A percentile compares a stretch with the other conserved stretches of the same genome.
Evolutionary conservation across 35 echinoderm and acorn worm species (phyloP).

Genomic region (Amphiura filiformis): DNA sequence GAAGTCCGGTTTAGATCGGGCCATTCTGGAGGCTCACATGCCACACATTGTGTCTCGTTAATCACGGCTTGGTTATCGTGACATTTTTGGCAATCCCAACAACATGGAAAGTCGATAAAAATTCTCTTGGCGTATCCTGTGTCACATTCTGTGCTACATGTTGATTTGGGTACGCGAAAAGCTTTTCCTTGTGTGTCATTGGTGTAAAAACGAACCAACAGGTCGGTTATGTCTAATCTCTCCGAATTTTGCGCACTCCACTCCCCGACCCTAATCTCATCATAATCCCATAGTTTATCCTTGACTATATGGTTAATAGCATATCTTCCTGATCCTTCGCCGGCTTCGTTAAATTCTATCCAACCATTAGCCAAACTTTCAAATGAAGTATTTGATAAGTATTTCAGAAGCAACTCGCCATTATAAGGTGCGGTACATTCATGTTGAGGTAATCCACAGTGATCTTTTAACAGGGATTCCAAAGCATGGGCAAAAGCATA

Average conservation of each 20-base stretch:
- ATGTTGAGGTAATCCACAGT: conserved; percentile 8
- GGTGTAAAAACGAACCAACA: conserved; percentile 38
- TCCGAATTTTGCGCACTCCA: conserved; percentile 34
- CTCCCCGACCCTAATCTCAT: conserved; percentile 4
- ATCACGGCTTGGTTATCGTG: conserved; percentile 19
- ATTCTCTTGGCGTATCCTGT: conserved; percentile 19
- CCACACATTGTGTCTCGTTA: conserved; percentile 49
- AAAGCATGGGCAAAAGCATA: conserved; percentile 74
- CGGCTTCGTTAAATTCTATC: conserved; percentile 53
- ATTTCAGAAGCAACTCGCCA: conserved; percentile 30
- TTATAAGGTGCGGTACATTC: conserved; percentile 15
- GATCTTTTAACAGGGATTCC: conserved; percentile 19
- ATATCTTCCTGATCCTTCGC: conserved; percentile 60
- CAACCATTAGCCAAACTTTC: conserved; percentile 78
- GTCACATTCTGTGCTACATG: conserved; percentile 69
- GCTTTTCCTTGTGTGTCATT: conserved; percentile 26
- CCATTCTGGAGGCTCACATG: conserved; percentile 44
- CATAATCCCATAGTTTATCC: neutral
- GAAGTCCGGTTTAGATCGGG: conserved; percentile 38
- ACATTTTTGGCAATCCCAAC: conserved; percentile 64
- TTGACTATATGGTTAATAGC: conserved; percentile 43
- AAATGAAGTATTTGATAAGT: conserved; percentile 39
- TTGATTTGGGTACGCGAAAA: conserved; percentile 28
- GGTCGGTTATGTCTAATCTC: conserved; percentile 9
- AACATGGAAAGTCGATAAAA: conserved; percentile 35